These are phyloP conservation scores for Agrotis exclamationis DNA, from an alignment of 2,888 invertebrate genomes.

Conservation along the genomic window DNA sequence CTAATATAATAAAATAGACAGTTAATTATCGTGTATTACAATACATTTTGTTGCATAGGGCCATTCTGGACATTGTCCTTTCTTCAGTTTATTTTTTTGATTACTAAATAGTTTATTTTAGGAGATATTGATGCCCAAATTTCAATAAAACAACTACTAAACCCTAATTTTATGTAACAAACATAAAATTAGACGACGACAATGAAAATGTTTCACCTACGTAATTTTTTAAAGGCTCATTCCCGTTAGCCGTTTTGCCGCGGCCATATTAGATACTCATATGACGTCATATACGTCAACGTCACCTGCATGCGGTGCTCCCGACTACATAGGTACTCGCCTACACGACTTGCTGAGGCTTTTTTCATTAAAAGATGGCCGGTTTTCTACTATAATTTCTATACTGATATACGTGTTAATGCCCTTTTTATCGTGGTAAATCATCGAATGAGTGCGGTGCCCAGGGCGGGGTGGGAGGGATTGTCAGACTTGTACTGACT, in stretches of 20 bases:
- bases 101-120: too few species aligned
- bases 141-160: not conserved
- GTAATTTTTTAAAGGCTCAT: constrained; percentile 34
- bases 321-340: not conserved
- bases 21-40: too few species aligned
- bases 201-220: not conserved
- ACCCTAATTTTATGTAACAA: constrained; percentile 5
- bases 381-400: not conserved
- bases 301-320: constrained; percentile 28
- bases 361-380: not conserved
- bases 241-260: constrained; percentile 22
- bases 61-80: too few species aligned
- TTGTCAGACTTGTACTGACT: too few species aligned
- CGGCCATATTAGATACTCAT: constrained; percentile 18
- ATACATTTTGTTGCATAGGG: too few species aligned
- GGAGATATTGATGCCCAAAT: too few species aligned
- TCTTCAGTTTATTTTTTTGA: too few species aligned
- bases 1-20: too few species aligned
- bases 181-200: not conserved
- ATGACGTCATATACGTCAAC: constrained; percentile 33
- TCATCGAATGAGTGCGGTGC: too few species aligned
- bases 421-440: too few species aligned
- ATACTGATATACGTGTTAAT: too few species aligned
- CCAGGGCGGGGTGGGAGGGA: too few species aligned
- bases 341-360: not conserved